Base-by-base conservation (phyloP, 2,797 vertebrate species). In the Alcedo atthis region DNA sequence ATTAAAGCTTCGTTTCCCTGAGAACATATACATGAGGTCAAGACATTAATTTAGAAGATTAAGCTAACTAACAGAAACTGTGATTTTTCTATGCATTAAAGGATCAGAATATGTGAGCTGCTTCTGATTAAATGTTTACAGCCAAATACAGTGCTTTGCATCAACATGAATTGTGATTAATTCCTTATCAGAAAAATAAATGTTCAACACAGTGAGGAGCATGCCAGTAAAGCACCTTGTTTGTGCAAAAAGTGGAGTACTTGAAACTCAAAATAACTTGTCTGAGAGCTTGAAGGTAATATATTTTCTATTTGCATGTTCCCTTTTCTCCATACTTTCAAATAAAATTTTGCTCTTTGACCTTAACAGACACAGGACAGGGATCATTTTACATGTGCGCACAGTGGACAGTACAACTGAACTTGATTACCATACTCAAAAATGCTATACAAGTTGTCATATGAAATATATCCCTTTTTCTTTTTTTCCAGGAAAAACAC, bases 351-450 rank as follows among this genome's bases (percentile, higher is more conserved):
- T 85, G 30, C 15, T 69, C 2, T 63, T 63, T 49, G 61, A 59
- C 37, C 30, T 82, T 68, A 32, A 51, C 4, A 58, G 21, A 2
- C 48, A n/a, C 35, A 61, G 20, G 21, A 28, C 32, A 87, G 25
- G 35, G 13, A 69, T 37, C 21, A 7, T 59, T 57, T 79, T 5
- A 59, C 14, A 26, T 3, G 5, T 58, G 15, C 2, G 0, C 54
- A 35, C 22, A 30, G 42, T 0, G 0, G 4, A 53, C 33, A n/a
- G 18, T 25, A 57, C 70, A 70, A 30, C 21, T 35, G n/a, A 42
- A 51, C 19, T 30, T 6, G 5, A 19, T n/a, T 33, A 77, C 12
- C 5, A 3, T 4, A 55, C 15, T 37, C 25, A 90, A 75, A 79
- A 66, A 51, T 16, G 15, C 22, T 64, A 17, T 0, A 1, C 8